Evolutionary conservation across 2,888 invertebrate species (phyloP).

Genomic region (Carterocephalus palaemon): DNA sequence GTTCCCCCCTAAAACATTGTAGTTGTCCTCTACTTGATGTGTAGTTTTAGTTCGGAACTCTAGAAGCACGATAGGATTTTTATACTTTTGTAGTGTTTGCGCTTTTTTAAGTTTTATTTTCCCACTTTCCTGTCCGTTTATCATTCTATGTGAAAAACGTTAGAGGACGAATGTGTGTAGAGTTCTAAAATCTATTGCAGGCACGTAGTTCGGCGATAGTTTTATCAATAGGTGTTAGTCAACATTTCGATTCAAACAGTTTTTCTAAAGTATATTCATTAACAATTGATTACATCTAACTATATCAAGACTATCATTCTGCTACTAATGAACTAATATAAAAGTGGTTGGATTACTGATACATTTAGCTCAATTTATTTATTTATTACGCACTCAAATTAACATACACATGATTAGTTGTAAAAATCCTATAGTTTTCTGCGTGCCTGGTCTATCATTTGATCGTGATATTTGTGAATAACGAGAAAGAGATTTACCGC

Average conservation of each 20-base stretch:
- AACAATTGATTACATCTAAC: no score
- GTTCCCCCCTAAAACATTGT: constrained; percentile 18
- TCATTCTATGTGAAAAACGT: constrained; percentile 1
- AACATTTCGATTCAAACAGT: no score
- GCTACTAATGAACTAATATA: no score
- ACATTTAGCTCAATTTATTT: no score
- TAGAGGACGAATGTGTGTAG: constrained; percentile 7
- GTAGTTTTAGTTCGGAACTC: constrained; percentile 20
- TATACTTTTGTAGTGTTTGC: constrained; percentile 35
- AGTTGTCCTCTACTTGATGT: constrained; percentile 2
- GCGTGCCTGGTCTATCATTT: constrained; percentile 3
- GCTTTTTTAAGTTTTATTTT: constrained; percentile 55
- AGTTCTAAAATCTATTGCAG: constrained; percentile 1
- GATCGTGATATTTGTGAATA: constrained; percentile 11
- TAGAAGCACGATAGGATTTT: constrained; percentile 13
- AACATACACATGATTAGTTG: neutral
- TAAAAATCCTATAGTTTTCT: neutral
- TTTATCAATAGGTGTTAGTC: no score
- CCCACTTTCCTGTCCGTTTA: constrained; percentile 33
- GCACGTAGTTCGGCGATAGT: no score
- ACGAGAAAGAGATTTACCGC: neutral
- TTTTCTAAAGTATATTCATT: no score
- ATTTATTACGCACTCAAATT: neutral
- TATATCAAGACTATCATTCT: no score
- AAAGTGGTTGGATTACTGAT: no score